These are phyloP conservation scores for Drosophila nigrodunni DNA, from an alignment of 1,140 invertebrate species.

Conservation along the genomic window DNA sequence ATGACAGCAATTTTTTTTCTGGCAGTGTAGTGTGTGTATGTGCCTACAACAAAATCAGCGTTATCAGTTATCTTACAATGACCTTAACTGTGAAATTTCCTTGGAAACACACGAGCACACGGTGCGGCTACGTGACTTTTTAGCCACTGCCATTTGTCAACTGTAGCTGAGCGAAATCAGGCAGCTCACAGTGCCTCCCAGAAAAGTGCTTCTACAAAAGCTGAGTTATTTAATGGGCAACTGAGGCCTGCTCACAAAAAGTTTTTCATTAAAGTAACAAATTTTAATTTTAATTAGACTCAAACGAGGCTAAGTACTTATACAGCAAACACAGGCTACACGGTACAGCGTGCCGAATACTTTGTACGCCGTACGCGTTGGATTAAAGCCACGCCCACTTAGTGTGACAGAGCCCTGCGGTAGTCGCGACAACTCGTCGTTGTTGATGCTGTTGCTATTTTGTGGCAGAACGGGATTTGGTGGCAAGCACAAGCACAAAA, in stretches of 20 bases:
- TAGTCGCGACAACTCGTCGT: constrained; percentile 8
- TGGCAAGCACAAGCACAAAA: constrained; percentile 57
- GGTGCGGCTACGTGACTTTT: constrained; percentile 66
- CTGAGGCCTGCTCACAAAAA: constrained; percentile 60
- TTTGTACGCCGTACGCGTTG: neutral
- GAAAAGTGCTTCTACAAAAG: constrained; percentile 1
- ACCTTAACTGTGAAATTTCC: constrained; percentile 27
- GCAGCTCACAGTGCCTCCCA: constrained; percentile 6
- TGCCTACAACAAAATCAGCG: too few species aligned
- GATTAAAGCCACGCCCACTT: constrained; percentile 15
- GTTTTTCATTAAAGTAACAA: constrained; percentile 77
- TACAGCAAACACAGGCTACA: neutral
- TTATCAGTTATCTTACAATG: constrained; percentile 13
- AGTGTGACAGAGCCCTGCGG: neutral
- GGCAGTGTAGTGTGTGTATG: too few species aligned
- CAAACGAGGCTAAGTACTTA: constrained; percentile 64
- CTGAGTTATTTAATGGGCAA: constrained; percentile 62
- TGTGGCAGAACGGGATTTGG: constrained; percentile 2
- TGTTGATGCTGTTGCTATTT: constrained; percentile 10
- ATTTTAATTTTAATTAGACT: constrained; percentile 80
- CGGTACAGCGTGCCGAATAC: too few species aligned
- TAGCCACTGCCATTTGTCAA: constrained; percentile 44
- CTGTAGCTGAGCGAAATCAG: constrained; percentile 14
- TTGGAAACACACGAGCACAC: constrained; percentile 53
- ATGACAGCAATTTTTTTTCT: constrained; percentile 11